Base-by-base conservation (phyloP, 2,113 vertebrate genomes). In the Notarius lentiginosus region DNA sequence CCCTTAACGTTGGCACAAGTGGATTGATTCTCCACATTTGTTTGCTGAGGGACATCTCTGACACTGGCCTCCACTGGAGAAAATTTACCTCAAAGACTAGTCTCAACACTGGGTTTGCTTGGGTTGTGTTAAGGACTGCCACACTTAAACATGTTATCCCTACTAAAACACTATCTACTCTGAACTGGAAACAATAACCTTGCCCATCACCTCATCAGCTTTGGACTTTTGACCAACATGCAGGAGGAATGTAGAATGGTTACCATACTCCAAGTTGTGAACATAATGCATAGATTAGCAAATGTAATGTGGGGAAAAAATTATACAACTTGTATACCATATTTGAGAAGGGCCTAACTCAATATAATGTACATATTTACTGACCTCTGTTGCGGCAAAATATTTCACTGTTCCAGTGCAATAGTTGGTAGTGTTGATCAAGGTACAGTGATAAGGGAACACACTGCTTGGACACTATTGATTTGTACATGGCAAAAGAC, bases 31-130 rank as follows among this genome's bases (percentile, higher is more conserved):
- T 85, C 83, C 83, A 88, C 81, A 56, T 68, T 81, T 27, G 89
- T 83, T 79, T 83, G 84, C 79, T 85, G 84, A 86, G 88, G 83
- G 58, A 85, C 73, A 63, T 58, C 85, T 76, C 84, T 75, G 68
- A 86, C 65, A 61, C 60, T 81, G 83, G 47, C 70, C 85, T 86
- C 63, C 53, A 77, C 15, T 49, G 86, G 60, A 76, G 47, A 87
- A 83, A 27, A 72, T 86, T 83, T 89, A 88, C 89, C 86, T 89
- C 80, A 86, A 56, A 86, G 58, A 87, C 81, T 79, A 88, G 95
- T 95, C 95, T 93, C 91, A 91, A 95, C 95, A 95, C 95, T 96
- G 95, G 93, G 94, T 90, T 92, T 91, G 41, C 88, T 85, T 66
- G 60, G 89, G 85, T 75, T 87, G 83, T 65, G 84, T 85, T 84